Percentiles rank a stretch among this genome's conserved stretches.
Conservation (phyloP, 2,113 vertebrate genomes). For the Terrapene triunguis region DNA sequence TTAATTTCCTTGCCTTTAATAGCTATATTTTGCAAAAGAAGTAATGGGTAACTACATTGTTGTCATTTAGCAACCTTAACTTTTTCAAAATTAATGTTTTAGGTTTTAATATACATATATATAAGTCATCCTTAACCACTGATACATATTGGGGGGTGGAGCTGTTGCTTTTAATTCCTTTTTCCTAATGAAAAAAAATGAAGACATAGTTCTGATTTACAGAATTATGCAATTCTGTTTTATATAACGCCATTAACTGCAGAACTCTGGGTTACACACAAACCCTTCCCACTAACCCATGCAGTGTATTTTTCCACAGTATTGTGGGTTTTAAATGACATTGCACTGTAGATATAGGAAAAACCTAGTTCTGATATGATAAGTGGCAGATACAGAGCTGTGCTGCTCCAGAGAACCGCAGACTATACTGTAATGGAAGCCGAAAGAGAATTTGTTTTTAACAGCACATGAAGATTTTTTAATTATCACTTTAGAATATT, state of each 20-base stretch:
- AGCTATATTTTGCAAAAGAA: neutral
- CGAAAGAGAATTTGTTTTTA: neutral
- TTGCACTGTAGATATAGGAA: neutral
- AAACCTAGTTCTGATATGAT: neutral
- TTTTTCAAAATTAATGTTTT: neutral
- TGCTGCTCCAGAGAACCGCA: neutral
- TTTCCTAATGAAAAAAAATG: neutral
- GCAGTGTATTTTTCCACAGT: constrained; percentile 32
- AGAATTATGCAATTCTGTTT: neutral
- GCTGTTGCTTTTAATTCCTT: neutral
- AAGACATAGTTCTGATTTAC: neutral
- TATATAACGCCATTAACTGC: neutral
- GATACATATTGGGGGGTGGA: neutral
- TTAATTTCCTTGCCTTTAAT: neutral
- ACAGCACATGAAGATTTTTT: neutral
- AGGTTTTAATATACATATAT: neutral
- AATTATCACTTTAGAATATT: neutral
- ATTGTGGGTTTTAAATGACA: neutral
- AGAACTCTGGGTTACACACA: neutral
- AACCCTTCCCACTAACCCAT: neutral
- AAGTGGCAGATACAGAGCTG: neutral
- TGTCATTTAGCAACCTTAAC: neutral
- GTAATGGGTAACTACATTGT: neutral
- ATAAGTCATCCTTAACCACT: neutral
- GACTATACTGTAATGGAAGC: neutral